Evolutionary conservation across 2,888 invertebrate genomes (phyloP).

Genomic region (Rhingia campestris): DNA sequence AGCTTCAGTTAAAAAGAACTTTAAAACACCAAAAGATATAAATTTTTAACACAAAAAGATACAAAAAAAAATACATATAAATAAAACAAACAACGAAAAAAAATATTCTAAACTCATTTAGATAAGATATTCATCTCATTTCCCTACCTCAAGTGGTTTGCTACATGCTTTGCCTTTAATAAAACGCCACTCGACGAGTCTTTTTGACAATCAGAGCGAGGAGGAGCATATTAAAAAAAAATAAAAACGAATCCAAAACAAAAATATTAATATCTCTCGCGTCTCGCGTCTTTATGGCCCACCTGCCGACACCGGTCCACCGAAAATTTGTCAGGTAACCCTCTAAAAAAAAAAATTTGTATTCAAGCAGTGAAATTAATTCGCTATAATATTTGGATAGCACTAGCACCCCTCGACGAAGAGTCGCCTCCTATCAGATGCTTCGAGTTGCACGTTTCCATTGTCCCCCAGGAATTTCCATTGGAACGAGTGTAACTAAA

Average conservation of each 20-base stretch:
- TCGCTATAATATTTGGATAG: conserved; percentile 10
- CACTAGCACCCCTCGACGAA: not conserved
- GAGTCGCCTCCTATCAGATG: conserved; percentile 38
- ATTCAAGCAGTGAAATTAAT: conserved; percentile 49
- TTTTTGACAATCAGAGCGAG: conserved; percentile 60
- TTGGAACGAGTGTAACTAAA: conserved; percentile 1
- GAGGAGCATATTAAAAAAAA: conserved; percentile 14
- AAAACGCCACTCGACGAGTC: conserved; percentile 45
- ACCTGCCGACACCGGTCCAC: conserved; percentile 59
- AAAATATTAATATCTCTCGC: conserved; percentile 26
- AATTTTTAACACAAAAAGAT: not conserved
- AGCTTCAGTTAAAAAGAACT: not conserved
- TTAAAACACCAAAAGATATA: conserved; percentile 7
- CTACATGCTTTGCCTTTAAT: conserved; percentile 41
- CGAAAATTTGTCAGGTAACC: conserved; percentile 58
- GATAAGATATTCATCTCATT: conserved; percentile 60
- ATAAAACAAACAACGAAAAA: conserved; percentile 18
- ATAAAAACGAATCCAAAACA: conserved; percentile 8
- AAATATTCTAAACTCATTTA: conserved; percentile 54
- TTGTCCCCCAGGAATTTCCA: conserved; percentile 39
- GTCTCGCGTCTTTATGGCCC: conserved; percentile 34
- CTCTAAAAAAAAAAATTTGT: conserved; percentile 25
- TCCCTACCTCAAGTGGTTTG: conserved; percentile 16
- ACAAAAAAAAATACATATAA: conserved; percentile 4
- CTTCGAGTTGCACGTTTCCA: conserved; percentile 31